Percentiles rank a stretch among this genome's conserved stretches.
phyloP scores from a whole-genome alignment of 2,888 invertebrate species.

The Siphlonurus alternatus region DNA sequence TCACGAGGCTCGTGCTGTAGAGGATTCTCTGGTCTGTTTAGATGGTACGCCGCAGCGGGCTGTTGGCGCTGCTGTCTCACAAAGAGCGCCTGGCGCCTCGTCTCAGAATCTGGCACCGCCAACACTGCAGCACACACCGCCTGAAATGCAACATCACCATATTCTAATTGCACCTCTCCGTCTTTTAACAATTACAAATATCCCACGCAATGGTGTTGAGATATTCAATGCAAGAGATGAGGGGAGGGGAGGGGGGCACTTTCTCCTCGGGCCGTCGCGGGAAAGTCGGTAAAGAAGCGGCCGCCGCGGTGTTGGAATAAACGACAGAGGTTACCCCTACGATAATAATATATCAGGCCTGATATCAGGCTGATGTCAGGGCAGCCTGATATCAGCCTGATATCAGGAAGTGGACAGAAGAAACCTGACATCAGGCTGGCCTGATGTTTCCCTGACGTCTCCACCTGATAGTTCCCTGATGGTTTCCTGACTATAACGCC shows the following conservation, averaged over 20 bases:
- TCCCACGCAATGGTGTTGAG: background rate
- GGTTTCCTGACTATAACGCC: no score
- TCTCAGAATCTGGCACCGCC: background rate
- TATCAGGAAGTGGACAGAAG: no score
- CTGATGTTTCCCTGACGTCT: no score
- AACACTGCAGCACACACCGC: background rate
- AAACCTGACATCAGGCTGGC: no score
- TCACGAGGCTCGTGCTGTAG: background rate
- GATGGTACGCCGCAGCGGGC: background rate
- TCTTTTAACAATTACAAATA: background rate
- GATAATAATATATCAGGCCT: no score
- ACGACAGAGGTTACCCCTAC: no score
- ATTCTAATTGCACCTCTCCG: background rate
- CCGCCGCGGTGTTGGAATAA: background rate
- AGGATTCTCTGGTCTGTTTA: background rate
- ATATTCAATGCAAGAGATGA: background rate
- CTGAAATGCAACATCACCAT: background rate
- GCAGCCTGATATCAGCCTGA: no score
- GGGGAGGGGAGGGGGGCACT: background rate
- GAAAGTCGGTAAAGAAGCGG: background rate
- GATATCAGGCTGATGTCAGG: no score
- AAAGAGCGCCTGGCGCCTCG: background rate
- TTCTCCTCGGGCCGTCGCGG: background rate
- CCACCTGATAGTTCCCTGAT: no score
- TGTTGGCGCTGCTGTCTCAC: background rate